A percentile compares a stretch with the other conserved stretches of the same genome.
Conservation (phyloP, 2,888 invertebrate genomes). For the Diplazon laetatorius region DNA sequence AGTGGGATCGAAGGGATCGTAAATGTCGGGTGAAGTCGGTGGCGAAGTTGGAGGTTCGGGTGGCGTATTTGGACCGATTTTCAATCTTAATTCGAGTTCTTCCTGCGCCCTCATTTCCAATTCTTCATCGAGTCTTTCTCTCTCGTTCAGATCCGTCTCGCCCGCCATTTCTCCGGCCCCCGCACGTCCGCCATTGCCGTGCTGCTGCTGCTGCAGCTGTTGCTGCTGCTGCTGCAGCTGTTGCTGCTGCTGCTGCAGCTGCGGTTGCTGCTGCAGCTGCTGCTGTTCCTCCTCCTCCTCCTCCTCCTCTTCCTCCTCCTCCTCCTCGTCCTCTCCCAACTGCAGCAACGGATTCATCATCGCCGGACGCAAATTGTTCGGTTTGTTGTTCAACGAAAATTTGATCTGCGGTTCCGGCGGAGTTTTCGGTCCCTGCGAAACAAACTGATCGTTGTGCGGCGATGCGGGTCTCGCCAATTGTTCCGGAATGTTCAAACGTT, state of each 20-base stretch:
- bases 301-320: constrained; percentile 80
- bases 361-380: constrained; percentile 77
- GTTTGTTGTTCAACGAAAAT: constrained; percentile 84
- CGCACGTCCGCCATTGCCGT: too few species aligned
- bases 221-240: too few species aligned
- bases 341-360: constrained; percentile 86
- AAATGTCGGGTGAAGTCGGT: constrained; percentile 91
- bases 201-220: too few species aligned
- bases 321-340: constrained; percentile 80
- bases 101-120: constrained; percentile 80
- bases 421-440: constrained; percentile 87
- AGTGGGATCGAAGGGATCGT: constrained; percentile 96
- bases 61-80: constrained; percentile 88
- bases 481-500: constrained; percentile 72
- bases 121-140: constrained; percentile 78
- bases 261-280: too few species aligned
- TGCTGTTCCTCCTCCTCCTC: constrained; percentile 79
- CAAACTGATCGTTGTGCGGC: constrained; percentile 76
- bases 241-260: too few species aligned
- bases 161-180: too few species aligned
- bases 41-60: constrained; percentile 87
- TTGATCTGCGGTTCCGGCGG: constrained; percentile 88
- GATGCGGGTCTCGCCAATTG: constrained; percentile 73
- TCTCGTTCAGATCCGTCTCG: too few species aligned
- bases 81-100: constrained; percentile 78